phyloP scores from a whole-genome alignment of 2,797 vertebrate genomes.

The Hoplostethus mediterraneus region DNA sequence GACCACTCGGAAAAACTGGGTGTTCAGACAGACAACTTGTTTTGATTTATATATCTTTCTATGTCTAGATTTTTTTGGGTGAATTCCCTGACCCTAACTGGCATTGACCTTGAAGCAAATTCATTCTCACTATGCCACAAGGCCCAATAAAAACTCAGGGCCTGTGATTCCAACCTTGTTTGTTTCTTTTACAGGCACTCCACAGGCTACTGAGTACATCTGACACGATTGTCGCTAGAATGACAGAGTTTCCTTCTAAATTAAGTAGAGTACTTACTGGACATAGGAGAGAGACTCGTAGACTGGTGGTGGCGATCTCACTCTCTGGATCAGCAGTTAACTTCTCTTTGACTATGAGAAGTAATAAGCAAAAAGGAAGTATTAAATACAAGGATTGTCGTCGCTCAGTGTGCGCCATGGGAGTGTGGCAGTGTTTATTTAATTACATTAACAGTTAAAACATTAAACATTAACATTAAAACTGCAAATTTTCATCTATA shows the following conservation, averaged over 20 bases:
- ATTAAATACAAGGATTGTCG: slow-evolving; percentile 5
- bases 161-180: neutral
- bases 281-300: slow-evolving; percentile 97
- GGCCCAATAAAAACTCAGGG: neutral
- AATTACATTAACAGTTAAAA: neutral
- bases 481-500: slow-evolving; percentile 1
- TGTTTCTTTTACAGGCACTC: neutral
- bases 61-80: neutral
- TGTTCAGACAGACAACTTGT: neutral
- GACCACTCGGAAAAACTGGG: neutral
- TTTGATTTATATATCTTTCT: neutral
- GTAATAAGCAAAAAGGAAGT: slow-evolving; percentile 14
- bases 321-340: slow-evolving; percentile 97
- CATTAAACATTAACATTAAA: neutral
- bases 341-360: slow-evolving; percentile 95
- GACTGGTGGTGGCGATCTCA: slow-evolving; percentile 98
- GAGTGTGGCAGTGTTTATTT: neutral
- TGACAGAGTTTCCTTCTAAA: neutral
- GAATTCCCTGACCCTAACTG: neutral
- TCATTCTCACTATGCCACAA: neutral
- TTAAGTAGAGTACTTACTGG: slow-evolving; percentile 85
- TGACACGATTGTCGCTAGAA: neutral
- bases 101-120: neutral
- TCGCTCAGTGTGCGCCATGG: neutral
- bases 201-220: neutral